A percentile compares a stretch with the other conserved stretches of the same genome.
phyloP scores from a whole-genome alignment of 2,113 vertebrate genomes.

The Tenrec ecaudatus region DNA sequence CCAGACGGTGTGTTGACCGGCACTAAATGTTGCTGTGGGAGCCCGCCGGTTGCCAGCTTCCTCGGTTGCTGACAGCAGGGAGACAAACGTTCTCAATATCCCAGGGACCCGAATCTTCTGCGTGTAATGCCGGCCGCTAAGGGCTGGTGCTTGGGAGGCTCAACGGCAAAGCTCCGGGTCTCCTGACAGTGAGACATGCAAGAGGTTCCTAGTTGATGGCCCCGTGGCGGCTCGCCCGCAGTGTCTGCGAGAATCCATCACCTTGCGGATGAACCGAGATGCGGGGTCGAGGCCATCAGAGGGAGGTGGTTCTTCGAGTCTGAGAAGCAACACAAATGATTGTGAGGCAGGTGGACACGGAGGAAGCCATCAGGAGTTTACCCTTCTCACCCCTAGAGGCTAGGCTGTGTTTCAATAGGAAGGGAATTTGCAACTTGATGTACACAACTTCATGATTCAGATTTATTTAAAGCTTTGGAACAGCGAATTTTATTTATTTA shows the following conservation, averaged over 20 bases:
- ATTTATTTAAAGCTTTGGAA: slow-evolving; percentile 76
- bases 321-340: neutral
- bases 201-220: slow-evolving; percentile 13
- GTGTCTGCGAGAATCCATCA: neutral
- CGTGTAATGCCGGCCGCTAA: slow-evolving; percentile 58
- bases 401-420: slow-evolving; percentile 32
- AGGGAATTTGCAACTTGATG: slow-evolving; percentile 57
- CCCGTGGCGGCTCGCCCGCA: neutral
- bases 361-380: neutral
- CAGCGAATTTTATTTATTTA: slow-evolving; percentile 79
- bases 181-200: slow-evolving; percentile 21
- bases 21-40: slow-evolving; percentile 79
- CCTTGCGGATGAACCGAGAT: neutral
- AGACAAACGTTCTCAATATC: slow-evolving; percentile 76
- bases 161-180: slow-evolving; percentile 25
- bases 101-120: slow-evolving; percentile 69
- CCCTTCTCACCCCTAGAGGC: neutral
- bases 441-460: slow-evolving; percentile 63
- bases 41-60: slow-evolving; percentile 74
- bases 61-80: slow-evolving; percentile 73
- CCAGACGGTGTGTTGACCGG: slow-evolving; percentile 81
- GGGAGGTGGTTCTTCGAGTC: neutral
- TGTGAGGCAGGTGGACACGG: slow-evolving; percentile 11
- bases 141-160: slow-evolving; percentile 43
- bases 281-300: too few species aligned